Conservation (phyloP, 2,113 vertebrate genomes). For the Pomatostomus ruficeps region DNA sequence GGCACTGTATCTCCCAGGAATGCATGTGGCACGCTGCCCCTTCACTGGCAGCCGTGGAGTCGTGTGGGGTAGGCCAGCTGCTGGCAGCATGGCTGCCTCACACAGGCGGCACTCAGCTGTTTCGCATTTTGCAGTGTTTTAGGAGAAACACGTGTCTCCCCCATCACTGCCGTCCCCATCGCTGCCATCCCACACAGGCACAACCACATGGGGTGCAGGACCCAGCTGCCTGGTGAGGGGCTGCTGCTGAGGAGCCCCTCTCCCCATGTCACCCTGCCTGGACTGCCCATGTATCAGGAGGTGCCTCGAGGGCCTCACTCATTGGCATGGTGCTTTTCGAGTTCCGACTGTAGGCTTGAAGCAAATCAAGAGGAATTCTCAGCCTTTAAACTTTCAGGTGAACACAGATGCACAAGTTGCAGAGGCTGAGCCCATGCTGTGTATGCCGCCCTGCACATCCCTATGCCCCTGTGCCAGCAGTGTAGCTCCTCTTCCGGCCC, state of each 20-base stretch:
- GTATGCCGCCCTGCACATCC: fast-evolving
- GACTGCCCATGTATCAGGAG: fast-evolving
- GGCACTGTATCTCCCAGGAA: background rate
- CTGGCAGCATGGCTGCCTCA: fast-evolving
- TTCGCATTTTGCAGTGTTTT: background rate
- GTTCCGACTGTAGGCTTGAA: background rate
- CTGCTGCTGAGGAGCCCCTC: background rate
- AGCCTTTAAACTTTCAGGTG: background rate
- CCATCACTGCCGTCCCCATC: fast-evolving
- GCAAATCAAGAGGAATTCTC: background rate
- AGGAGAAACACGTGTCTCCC: background rate
- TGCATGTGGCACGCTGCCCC: fast-evolving
- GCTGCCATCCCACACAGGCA: fast-evolving
- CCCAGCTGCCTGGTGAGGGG: background rate
- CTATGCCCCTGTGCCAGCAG: fast-evolving
- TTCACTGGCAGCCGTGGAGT: fast-evolving
- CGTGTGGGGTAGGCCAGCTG: background rate
- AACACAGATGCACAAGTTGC: fast-evolving
- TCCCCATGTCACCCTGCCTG: fast-evolving
- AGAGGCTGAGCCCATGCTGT: fast-evolving
- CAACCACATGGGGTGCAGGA: fast-evolving
- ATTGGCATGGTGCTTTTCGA: fast-evolving
- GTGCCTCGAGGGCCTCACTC: background rate
- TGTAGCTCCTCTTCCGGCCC: background rate
- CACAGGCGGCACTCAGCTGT: background rate